Evolutionary conservation across 2,888 invertebrate species (phyloP).

Genomic region (Pammene aurita): DNA sequence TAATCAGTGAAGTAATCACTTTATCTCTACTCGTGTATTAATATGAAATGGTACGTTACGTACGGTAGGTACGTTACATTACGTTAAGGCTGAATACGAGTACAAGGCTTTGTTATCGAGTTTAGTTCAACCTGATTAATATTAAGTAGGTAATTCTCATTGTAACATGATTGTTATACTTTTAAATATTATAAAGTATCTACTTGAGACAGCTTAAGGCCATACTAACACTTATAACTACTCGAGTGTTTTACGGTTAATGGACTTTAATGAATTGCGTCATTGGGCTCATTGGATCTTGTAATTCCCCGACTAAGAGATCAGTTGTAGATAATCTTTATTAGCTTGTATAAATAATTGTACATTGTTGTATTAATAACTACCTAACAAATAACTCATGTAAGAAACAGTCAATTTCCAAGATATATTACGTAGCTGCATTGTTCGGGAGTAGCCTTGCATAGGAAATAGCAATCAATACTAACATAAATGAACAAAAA

Average conservation of each 20-base stretch:
- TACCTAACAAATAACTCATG: background rate
- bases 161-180: constrained; percentile 10
- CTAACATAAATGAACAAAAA: background rate
- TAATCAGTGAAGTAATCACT: constrained; percentile 19
- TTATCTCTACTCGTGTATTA: constrained; percentile 12
- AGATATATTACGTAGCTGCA: constrained; percentile 15
- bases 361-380: constrained; percentile 16
- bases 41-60: background rate
- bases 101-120: constrained; percentile 24
- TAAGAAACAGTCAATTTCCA: constrained; percentile 3
- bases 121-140: constrained; percentile 11
- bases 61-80: no score
- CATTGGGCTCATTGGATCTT: background rate
- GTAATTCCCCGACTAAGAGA: constrained; percentile 6
- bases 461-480: constrained; percentile 17
- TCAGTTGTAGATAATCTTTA: background rate
- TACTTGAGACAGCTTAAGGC: constrained; percentile 13
- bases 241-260: constrained; percentile 28
- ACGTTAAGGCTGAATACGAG: constrained; percentile 13
- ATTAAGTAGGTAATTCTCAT: background rate
- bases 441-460: constrained; percentile 22
- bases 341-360: background rate
- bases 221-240: constrained; percentile 8
- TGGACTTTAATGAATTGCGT: constrained; percentile 1
- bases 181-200: background rate